Conservation (phyloP, 2,113 vertebrate species). For the Corythaeola cristata region DNA sequence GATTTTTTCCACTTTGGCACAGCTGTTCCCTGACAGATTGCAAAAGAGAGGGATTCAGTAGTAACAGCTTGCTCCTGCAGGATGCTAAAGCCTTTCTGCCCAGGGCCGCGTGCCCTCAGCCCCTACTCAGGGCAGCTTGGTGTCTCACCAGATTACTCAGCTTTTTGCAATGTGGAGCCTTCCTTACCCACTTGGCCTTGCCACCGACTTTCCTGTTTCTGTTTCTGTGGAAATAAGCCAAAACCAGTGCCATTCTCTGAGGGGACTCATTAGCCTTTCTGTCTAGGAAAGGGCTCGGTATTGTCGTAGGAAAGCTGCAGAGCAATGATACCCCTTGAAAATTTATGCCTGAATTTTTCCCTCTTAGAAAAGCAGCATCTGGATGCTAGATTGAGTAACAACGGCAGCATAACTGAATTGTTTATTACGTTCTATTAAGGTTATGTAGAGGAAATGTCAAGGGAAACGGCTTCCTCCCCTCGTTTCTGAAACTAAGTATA, state of each 20-base stretch:
- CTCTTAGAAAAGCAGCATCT: conserved; percentile 14
- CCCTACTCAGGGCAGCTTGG: neutral
- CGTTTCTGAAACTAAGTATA: neutral
- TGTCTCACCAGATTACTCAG: neutral
- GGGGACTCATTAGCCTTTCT: neutral
- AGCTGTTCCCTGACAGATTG: conserved; percentile 40
- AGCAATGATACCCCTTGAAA: neutral
- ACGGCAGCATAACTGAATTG: neutral
- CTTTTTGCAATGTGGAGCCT: neutral
- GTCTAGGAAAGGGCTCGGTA: neutral
- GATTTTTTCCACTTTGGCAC: conserved; percentile 48
- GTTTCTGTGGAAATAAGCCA: neutral
- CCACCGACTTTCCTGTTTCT: neutral
- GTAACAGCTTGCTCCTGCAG: conserved; percentile 9
- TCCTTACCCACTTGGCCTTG: neutral
- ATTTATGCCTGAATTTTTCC: neutral
- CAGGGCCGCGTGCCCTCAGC: neutral
- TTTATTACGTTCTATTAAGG: neutral
- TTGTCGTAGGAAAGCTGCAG: neutral
- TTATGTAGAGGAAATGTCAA: conserved; percentile 28
- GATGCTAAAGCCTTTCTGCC: neutral
- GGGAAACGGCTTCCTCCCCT: neutral
- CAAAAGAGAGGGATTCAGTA: conserved; percentile 31
- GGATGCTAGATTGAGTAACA: neutral
- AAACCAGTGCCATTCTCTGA: neutral